Evolutionary conservation across 2,888 invertebrate genomes (phyloP), one percentile per base, ranked within the genome.

Genomic region (Laspeyria flexula): DNA sequence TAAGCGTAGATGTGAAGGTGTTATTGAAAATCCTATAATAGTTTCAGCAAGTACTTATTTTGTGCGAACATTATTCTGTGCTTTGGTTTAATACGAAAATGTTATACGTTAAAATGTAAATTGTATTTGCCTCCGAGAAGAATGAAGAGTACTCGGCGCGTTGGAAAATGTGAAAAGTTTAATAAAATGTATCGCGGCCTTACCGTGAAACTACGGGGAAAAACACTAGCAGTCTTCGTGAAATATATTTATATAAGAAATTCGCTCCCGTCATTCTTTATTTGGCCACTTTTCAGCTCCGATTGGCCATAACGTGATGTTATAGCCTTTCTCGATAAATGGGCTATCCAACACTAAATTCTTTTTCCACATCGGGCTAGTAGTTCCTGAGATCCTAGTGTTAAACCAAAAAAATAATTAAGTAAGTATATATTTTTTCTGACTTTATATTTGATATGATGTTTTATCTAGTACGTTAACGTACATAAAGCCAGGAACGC

Each of bases 81-180:
- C 3, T 11, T 30, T 11, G 11, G 6, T 15, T 33, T 33, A 15
- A 7, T 33, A 33, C 31, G 13, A 9, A 9, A 33, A 6, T 33
- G 3, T 33, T 9, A n/a, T 16, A 2, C 34, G n/a, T 33, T 16
- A 25, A 23, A n/a, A 25, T 15, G 12, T 38, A 25, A 25, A 25
- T 13, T 13, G 38, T 23, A 7, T 0, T 42, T 42, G n/a, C 7
- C 31, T 16, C 7, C 6, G 25, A 21, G 7, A 4, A 13, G 13
- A 21, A 15, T 12, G 21, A 18, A 35, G 21, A n/a, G 21, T 18
- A 10, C 10, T 40, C 27, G 12, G n/a, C 12, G 13, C 18, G 35
- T 12, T 10, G 29, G n/a, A n/a, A 18, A 43, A 29, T 21, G 27
- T 21, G 10, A 21, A 43, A 29, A 43, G 6, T 43, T 43, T 13